Percentiles rank a stretch among this genome's conserved stretches.
Evolutionary conservation across 2,113 vertebrate genomes (phyloP).

Genomic region (Psophia crepitans): DNA sequence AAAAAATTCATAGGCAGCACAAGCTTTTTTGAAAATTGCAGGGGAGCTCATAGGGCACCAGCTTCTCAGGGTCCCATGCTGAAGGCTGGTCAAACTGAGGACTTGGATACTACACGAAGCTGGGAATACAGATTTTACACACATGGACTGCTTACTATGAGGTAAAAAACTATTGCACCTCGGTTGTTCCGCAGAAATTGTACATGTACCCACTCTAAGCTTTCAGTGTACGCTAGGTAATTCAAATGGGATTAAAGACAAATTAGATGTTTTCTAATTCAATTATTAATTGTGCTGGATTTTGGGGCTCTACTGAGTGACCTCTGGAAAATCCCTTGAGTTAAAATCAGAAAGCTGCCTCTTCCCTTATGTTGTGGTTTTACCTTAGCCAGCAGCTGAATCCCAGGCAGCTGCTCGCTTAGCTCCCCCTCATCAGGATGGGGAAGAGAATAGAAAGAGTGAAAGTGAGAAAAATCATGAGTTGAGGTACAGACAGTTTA

Average conservation of each 20-base stretch:
- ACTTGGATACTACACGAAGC: neutral
- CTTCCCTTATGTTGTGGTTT: too few species aligned
- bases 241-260: neutral
- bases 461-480: too few species aligned
- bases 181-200: neutral
- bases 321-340: neutral
- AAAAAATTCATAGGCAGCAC: neutral
- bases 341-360: neutral
- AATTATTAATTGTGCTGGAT: accelerated
- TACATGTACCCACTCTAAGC: neutral
- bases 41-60: neutral
- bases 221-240: neutral
- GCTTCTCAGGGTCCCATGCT: neutral
- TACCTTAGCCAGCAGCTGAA: too few species aligned
- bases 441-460: too few species aligned
- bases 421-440: too few species aligned
- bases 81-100: neutral
- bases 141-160: neutral
- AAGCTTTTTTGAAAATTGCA: neutral
- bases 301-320: neutral
- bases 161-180: neutral
- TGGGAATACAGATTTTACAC: neutral
- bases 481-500: too few species aligned
- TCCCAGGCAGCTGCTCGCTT: too few species aligned
- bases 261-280: neutral